A percentile compares a stretch with the other conserved stretches of the same genome.
Evolutionary conservation across 2,797 vertebrate genomes (phyloP).

Genomic region (Aphelocoma californica): DNA sequence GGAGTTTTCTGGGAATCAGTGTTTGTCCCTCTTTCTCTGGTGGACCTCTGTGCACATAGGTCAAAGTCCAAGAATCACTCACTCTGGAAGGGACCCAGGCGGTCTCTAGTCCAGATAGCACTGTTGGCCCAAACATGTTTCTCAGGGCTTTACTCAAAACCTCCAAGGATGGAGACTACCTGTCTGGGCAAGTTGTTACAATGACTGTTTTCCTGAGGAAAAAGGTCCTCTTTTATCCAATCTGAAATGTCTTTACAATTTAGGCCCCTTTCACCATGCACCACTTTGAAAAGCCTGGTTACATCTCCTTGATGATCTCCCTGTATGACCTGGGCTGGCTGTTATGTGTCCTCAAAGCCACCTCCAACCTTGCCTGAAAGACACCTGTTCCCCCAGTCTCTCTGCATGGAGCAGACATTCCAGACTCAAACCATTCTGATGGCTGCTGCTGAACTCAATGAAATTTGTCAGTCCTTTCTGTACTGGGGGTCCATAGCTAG

Average conservation of each 20-base stretch:
- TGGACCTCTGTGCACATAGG: neutral
- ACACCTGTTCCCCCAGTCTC: accelerated
- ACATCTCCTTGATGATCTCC: neutral
- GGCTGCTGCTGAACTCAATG: neutral
- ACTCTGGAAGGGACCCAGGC: neutral
- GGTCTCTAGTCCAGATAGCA: accelerated
- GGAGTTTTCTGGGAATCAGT: neutral
- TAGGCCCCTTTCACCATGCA: neutral
- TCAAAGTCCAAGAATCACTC: neutral
- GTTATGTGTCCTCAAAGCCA: neutral
- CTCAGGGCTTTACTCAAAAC: neutral
- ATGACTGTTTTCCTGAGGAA: neutral
- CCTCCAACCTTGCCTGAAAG: neutral
- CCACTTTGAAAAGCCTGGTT: neutral
- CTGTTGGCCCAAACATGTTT: neutral
- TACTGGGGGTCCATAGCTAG: neutral
- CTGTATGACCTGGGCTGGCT: neutral
- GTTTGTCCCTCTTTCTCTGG: neutral
- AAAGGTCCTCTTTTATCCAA: neutral
- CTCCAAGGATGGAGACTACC: neutral
- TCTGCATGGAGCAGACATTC: neutral
- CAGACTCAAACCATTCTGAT: neutral
- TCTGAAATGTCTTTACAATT: neutral
- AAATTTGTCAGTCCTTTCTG: neutral
- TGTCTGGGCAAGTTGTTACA: neutral